Conservation (phyloP, 2,888 invertebrate species). For the Eudasyphora cyanicolor region DNA sequence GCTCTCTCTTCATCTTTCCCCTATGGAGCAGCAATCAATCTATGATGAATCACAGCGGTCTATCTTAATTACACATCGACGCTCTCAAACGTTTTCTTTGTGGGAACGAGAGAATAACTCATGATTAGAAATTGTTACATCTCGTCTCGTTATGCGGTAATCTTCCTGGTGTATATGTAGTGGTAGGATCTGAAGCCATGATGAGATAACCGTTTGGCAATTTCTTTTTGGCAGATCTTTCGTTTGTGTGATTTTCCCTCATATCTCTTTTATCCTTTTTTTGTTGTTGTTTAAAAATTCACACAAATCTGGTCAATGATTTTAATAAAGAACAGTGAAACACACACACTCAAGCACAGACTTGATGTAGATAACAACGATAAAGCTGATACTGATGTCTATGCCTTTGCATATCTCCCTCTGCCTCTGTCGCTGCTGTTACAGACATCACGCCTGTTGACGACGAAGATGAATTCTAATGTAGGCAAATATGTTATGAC, state of each 20-base stretch:
- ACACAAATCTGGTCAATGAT: conserved; percentile 50
- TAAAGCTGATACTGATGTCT: not conserved
- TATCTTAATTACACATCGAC: not conserved
- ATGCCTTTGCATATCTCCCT: no score
- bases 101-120: not conserved
- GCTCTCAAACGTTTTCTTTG: not conserved
- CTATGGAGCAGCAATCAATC: not conserved
- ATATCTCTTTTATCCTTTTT: no score
- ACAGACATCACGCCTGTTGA: not conserved
- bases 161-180: not conserved
- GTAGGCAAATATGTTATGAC: not conserved
- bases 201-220: not conserved
- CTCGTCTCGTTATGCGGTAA: not conserved
- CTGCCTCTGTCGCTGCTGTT: not conserved
- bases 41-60: not conserved
- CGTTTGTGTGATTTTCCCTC: no score
- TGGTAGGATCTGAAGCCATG: not conserved
- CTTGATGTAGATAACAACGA: not conserved
- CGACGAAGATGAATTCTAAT: conserved; percentile 24
- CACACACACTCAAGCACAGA: not conserved
- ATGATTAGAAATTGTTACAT: conserved; percentile 10
- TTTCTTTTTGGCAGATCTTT: not conserved
- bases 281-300: not conserved
- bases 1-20: no score
- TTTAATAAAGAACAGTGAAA: conserved; percentile 36